A percentile compares a stretch with the other conserved stretches of the same genome.
These are phyloP conservation scores for Mesochorus sp. DNA, from an alignment of 2,888 invertebrate genomes.

Conservation along the genomic window DNA sequence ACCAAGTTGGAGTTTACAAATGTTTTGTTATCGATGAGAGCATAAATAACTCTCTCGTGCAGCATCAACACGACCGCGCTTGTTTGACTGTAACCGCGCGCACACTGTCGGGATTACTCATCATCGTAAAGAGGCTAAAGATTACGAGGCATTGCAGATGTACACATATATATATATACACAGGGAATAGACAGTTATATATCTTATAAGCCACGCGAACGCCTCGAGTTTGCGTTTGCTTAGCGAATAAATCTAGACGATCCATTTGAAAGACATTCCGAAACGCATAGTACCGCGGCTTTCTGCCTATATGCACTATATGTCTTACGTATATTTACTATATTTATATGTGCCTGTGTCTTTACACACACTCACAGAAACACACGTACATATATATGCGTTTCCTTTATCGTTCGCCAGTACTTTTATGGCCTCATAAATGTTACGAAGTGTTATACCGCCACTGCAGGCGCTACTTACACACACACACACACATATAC, in stretches of 20 bases:
- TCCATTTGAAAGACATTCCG: constrained; percentile 52
- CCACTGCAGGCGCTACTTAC: constrained; percentile 31
- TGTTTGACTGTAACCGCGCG: too few species aligned
- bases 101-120: constrained; percentile 15
- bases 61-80: too few species aligned
- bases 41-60: too few species aligned
- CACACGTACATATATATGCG: neutral
- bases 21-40: too few species aligned
- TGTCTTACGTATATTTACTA: neutral
- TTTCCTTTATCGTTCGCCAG: constrained; percentile 60
- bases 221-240: constrained; percentile 35
- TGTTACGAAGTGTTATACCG: constrained; percentile 63
- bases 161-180: too few species aligned
- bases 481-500: neutral
- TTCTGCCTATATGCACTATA: constrained; percentile 10
- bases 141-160: constrained; percentile 31
- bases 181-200: neutral
- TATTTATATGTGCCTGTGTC: neutral
- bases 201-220: constrained; percentile 8
- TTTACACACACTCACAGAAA: neutral
- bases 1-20: too few species aligned
- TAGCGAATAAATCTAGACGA: constrained; percentile 58
- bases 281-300: constrained; percentile 37
- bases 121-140: constrained; percentile 25
- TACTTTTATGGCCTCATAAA: constrained; percentile 64